Percentiles rank a stretch among this genome's conserved stretches.
These are phyloP conservation scores for Myotis vivesi DNA, from an alignment of 2,797 vertebrate genomes.

Conservation along the genomic window DNA sequence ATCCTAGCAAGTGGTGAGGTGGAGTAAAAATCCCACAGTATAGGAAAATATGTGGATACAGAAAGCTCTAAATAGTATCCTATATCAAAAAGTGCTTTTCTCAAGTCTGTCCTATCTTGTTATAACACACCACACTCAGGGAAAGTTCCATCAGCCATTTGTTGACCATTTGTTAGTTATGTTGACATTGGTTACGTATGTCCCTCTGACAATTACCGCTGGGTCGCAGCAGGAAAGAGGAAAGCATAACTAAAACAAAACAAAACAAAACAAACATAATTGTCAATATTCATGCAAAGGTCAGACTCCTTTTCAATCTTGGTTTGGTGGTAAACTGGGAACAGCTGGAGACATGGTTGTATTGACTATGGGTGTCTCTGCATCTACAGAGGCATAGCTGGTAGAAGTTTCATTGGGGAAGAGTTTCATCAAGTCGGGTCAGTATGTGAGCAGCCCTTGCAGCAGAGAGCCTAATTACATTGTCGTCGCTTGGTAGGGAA, in stretches of 20 bases:
- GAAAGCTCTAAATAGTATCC: background rate
- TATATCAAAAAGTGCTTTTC: background rate
- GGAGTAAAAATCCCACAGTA: background rate
- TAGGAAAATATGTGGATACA: background rate
- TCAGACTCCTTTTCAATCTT: background rate
- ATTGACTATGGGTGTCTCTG: background rate
- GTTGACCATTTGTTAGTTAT: background rate
- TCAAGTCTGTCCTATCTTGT: background rate
- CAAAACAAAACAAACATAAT: background rate
- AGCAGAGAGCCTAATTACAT: background rate
- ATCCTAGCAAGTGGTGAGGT: background rate
- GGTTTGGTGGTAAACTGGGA: background rate
- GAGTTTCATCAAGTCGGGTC: background rate
- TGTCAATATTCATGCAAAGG: background rate
- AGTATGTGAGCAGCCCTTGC: background rate
- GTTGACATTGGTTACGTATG: background rate
- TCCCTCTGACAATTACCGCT: background rate
- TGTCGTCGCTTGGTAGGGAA: background rate
- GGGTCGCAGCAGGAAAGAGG: background rate
- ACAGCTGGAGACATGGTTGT: background rate
- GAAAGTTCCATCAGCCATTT: background rate
- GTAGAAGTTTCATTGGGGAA: background rate
- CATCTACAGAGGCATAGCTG: background rate
- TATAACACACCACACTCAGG: background rate
- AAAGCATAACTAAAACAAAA: conserved; percentile 7